Conservation (phyloP, 2,888 invertebrate species). For the Mesorhabditis sp. region DNA sequence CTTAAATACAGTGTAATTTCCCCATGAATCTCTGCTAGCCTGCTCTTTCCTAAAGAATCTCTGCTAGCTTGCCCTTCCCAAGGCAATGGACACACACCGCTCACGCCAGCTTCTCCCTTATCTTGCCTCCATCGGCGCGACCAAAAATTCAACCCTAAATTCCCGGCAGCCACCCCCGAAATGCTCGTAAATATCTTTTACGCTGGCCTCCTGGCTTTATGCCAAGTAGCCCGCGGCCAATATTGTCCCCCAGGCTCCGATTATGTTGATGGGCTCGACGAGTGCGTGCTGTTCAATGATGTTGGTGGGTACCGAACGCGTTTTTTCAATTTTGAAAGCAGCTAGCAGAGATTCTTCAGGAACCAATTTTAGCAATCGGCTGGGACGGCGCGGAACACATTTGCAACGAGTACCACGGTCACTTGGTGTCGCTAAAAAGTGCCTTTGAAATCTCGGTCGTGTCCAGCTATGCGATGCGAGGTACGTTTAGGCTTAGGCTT, state of each 20-base stretch:
- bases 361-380: not conserved
- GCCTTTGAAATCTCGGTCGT: not conserved
- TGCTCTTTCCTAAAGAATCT: no score
- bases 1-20: no score
- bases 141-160: no score
- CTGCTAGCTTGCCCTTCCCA: no score
- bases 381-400: not conserved
- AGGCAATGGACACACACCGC: no score
- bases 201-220: no score
- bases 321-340: not conserved
- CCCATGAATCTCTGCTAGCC: no score
- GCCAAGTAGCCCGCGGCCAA: not conserved
- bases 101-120: no score
- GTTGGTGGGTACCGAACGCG: not conserved
- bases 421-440: not conserved
- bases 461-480: not conserved
- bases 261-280: not conserved
- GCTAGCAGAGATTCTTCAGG: not conserved
- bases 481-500: not conserved
- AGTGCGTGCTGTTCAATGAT: not conserved
- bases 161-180: no score
- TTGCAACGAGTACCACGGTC: not conserved
- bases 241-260: not conserved
- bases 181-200: no score
- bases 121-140: no score